Evolutionary conservation across 2,113 vertebrate genomes (phyloP), one percentile per base, ranked within the genome.

Genomic region (Propithecus coquereli): DNA sequence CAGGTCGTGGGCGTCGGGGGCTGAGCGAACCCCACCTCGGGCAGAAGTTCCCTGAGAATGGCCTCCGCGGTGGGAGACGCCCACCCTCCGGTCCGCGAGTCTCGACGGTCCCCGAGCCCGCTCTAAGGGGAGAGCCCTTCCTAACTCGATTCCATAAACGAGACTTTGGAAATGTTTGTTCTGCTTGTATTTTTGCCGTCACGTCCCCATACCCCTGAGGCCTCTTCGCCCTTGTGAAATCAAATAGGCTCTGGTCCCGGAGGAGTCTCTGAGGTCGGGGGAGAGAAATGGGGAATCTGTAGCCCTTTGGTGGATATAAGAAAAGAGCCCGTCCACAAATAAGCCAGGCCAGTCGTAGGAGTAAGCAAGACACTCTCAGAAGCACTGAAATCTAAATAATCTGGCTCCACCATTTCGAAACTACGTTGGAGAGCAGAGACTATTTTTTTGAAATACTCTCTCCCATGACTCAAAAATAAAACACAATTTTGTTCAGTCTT

Each of bases 211-310:
- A n/a, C 5, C 76, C 10, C 1, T 13, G 30, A 73, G 52, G 4
- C 70, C 17, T 23, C 34, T 22, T 23, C 30, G 11, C 32, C 4
- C 17, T 9, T 0, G 40, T 30, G 13, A 66, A 27, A 14, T 22
- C 1, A 0, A 16, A 23, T 0, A 3, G 68, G 9, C 17, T 23
- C 11, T 1, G 59, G 0, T 4, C 2, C 3, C 25, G 12, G n/a
- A 13, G 37, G 30, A 8, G 0, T 8, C 0, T 0, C 8, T 65
- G 4, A 8, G 2, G 7, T 7, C 37, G 2, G 54, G 40, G 40
- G 14, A 2, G 3, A 25, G 3, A n/a, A 13, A 0, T 1, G 66
- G 16, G 11, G 8, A 2, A 7, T 30, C 18, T 43, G 37, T 1
- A 13, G 61, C 8, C 17, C 10, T 34, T 13, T 16, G 27, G 17